Conservation (phyloP, 1,140 invertebrate species). For the Trachelipus rathkii region DNA sequence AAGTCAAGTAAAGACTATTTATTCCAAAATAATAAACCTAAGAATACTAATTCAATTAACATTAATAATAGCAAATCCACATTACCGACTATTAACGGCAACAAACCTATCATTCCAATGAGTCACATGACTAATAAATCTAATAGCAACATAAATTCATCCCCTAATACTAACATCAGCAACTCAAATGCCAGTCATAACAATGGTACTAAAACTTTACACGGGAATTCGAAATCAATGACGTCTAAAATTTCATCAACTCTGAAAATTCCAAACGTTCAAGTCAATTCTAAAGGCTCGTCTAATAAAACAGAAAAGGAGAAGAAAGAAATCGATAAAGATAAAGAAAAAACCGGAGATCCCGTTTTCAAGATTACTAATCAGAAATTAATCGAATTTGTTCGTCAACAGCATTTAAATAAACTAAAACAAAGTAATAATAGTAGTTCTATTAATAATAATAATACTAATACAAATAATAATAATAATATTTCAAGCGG, state of each 20-base stretch:
- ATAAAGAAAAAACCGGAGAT: constrained; percentile 37
- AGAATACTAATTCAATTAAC: neutral
- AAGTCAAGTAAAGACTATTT: neutral
- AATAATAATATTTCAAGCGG: too few species aligned
- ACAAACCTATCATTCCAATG: neutral
- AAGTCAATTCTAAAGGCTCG: constrained; percentile 24
- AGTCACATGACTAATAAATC: too few species aligned
- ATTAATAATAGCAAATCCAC: neutral
- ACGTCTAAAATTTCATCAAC: constrained; percentile 23
- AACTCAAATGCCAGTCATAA: constrained; percentile 1
- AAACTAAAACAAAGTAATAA: constrained; percentile 38
- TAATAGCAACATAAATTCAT: too few species aligned
- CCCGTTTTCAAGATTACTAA: constrained; percentile 45
- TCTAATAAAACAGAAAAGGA: constrained; percentile 16
- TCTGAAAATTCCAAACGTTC: constrained; percentile 35
- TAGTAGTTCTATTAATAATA: constrained; percentile 14
- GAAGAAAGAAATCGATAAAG: constrained; percentile 26
- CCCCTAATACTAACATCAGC: neutral
- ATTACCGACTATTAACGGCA: neutral
- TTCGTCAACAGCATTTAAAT: constrained; percentile 37
- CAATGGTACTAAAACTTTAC: neutral
- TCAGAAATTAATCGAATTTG: constrained; percentile 40
- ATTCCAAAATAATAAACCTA: neutral
- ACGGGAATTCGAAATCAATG: constrained; percentile 24
- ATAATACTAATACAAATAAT: neutral